Base-by-base conservation (phyloP, 1,140 invertebrate genomes). In the Drosophila kepulauana region DNA sequence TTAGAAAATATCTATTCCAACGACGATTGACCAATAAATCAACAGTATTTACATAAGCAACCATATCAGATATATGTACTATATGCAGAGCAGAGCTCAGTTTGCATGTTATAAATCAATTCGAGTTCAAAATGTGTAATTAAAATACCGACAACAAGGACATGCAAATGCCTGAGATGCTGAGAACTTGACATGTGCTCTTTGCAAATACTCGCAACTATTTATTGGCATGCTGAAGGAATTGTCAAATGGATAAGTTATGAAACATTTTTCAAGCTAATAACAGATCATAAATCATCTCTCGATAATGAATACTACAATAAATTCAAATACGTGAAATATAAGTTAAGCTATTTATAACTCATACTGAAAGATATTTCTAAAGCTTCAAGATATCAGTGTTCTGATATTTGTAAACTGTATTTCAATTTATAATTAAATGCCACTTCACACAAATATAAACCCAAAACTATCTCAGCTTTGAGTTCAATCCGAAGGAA, bases 101-200 rank as follows among this genome's bases (percentile, higher is more conserved):
- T 16, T 20, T 13, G 11, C 52, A 57, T 54, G 68, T 87, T 57
- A 88, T 87, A 82, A 75, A 75, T 87, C 73, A 87, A 88, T 82
- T 82, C 72, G 88, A 88, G 82, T 87, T 77, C 81, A 74, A 73
- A 25, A 79, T 86, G 82, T 77, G 82, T 80, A 78, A 65, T 88
- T 73, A 72, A 61, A 68, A 45, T 33, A 82, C 30, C 16, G 10
- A 45, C 56, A 48, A 45, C 56, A 48, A 74, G 41, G 15, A 57
- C 41, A 43, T 82, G 86, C 54, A 56, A 59, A 38, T 20, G 63
- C 28, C 6, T 54, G 28, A 5, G 38, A 43, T 43, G 33, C 15
- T 20, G 16, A 20, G 54, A 41, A 41, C 35, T 25, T 15, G 30
- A 33, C 51, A 35, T 54, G n/a, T 8, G 51, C 13, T 8, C 13